Conservation (phyloP, 1,140 invertebrate species). For the Drosophila mayri region DNA sequence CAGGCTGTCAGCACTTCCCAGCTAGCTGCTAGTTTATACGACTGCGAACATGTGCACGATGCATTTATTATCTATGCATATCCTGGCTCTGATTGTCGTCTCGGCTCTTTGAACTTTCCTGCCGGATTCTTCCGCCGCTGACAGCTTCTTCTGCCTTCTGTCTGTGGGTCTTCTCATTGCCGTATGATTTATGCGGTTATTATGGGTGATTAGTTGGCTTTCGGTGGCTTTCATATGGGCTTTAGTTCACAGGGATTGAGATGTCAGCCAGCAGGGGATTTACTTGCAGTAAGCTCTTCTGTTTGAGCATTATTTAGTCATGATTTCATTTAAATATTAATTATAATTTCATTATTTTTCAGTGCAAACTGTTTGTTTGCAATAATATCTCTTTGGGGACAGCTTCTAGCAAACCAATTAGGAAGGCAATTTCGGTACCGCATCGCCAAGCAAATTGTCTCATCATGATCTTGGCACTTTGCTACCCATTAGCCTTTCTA, state of each 20-base stretch:
- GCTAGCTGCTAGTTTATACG: constrained; percentile 61
- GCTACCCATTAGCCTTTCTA: constrained; percentile 48
- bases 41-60: constrained; percentile 28
- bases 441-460: constrained; percentile 27
- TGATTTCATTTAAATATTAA: neutral
- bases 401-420: constrained; percentile 17
- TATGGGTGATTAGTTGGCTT: constrained; percentile 35
- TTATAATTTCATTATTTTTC: neutral
- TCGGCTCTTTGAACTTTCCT: constrained; percentile 66
- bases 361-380: neutral
- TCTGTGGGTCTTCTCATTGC: constrained; percentile 23
- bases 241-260: constrained; percentile 15
- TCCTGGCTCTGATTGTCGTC: constrained; percentile 66
- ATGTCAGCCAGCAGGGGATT: constrained; percentile 8
- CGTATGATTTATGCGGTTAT: constrained; percentile 49
- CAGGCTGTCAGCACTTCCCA: constrained; percentile 61
- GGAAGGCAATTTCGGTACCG: constrained; percentile 3
- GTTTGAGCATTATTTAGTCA: neutral
- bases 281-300: too few relatives aligned
- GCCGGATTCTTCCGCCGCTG: constrained; percentile 24
- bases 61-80: constrained; percentile 49
- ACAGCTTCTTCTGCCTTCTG: constrained; percentile 31
- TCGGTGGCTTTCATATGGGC: constrained; percentile 10
- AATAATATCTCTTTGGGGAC: neutral
- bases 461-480: constrained; percentile 62